These are phyloP conservation scores for Choreutis nemorana DNA, from an alignment of 2,888 invertebrate species.

Conservation along the genomic window DNA sequence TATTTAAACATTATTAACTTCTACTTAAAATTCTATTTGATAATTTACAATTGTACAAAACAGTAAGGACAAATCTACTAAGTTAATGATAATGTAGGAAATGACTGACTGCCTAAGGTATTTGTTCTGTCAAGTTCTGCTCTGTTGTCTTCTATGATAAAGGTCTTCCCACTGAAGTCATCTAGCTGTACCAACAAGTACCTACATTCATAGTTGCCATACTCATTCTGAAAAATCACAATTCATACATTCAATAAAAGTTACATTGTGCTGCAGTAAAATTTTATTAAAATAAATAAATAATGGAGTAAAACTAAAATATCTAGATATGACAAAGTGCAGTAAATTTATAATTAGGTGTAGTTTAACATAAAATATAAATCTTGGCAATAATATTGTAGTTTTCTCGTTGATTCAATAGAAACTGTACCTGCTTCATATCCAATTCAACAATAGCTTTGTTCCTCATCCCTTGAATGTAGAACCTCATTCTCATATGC, in stretches of 20 bases:
- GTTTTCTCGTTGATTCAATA: conserved; percentile 3
- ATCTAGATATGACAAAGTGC: neutral
- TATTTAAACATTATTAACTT: too few relatives aligned
- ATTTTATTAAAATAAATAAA: neutral
- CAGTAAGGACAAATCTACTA: too few relatives aligned
- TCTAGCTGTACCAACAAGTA: conserved; percentile 87
- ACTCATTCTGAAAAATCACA: conserved; percentile 70
- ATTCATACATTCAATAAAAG: conserved; percentile 13
- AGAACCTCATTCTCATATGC: conserved; percentile 90
- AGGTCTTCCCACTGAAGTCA: conserved; percentile 76
- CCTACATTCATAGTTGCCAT: conserved; percentile 80
- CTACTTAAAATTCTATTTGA: too few relatives aligned
- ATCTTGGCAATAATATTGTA: neutral
- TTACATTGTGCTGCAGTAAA: too few relatives aligned
- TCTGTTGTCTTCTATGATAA: conserved; percentile 82
- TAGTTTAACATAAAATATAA: neutral
- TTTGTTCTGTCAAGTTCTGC: conserved; percentile 40
- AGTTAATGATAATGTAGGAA: conserved; percentile 35
- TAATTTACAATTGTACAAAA: conserved; percentile 19
- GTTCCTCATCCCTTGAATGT: conserved; percentile 83
- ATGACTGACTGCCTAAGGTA: conserved; percentile 21
- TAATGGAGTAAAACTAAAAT: neutral
- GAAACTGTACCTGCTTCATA: conserved; percentile 74
- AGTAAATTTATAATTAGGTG: too few relatives aligned
- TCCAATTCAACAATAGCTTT: conserved; percentile 88